These are phyloP conservation scores for Cyphomyrmex costatus DNA, from an alignment of 1,140 invertebrate species.

Conservation along the genomic window DNA sequence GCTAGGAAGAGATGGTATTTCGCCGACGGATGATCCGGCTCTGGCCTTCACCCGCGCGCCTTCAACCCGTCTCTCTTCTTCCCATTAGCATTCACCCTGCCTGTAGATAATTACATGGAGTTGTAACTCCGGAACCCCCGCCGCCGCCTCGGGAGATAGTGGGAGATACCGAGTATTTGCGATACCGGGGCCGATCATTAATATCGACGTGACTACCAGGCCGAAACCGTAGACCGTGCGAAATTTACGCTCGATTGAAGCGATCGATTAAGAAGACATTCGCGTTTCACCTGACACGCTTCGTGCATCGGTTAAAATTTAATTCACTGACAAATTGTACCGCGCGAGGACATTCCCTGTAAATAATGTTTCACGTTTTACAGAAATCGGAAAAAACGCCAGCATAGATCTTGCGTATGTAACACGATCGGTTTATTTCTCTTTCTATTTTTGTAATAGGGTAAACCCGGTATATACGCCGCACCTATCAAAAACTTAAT, in stretches of 20 bases:
- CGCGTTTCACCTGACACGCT: constrained; percentile 1
- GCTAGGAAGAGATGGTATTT: constrained; percentile 60
- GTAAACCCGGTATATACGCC: no score
- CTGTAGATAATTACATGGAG: constrained; percentile 79
- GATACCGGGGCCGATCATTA: constrained; percentile 74
- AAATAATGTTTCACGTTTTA: constrained; percentile 19
- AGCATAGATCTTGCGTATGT: not conserved
- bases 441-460: no score
- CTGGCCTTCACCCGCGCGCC: constrained; percentile 50
- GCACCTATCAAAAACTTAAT: no score
- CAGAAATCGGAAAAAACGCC: not conserved
- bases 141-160: constrained; percentile 57
- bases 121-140: constrained; percentile 73
- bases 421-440: not conserved
- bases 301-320: constrained; percentile 32
- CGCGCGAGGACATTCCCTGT: not conserved
- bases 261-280: constrained; percentile 51
- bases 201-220: constrained; percentile 76
- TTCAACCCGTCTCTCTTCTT: constrained; percentile 69
- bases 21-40: constrained; percentile 64
- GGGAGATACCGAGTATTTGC: constrained; percentile 65
- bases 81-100: constrained; percentile 78
- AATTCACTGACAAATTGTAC: constrained; percentile 39
- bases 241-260: constrained; percentile 58
- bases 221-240: constrained; percentile 67